phyloP scores from a whole-genome alignment of 2,113 vertebrate species.

The Dendropsophus ebraccatus region DNA sequence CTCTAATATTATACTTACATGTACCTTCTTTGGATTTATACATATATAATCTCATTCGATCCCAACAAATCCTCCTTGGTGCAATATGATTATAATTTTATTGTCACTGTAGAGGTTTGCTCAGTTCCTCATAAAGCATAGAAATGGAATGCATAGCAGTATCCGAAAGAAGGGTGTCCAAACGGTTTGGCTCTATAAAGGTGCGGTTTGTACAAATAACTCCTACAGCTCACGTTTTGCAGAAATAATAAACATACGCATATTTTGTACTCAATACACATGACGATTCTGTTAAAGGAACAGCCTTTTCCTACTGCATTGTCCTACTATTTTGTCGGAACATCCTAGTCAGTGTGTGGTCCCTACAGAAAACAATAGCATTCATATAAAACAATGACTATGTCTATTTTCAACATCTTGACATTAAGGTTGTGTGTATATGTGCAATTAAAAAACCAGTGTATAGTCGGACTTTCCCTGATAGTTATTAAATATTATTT shows the following conservation, averaged over 20 bases:
- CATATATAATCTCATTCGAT: too few relatives aligned
- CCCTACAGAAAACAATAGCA: constrained; percentile 11
- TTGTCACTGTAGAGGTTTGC: too few relatives aligned
- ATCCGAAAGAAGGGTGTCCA: too few relatives aligned
- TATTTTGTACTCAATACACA: background rate
- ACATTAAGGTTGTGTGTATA: background rate
- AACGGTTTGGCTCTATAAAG: background rate
- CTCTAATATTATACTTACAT: too few relatives aligned
- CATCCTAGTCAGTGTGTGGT: constrained; percentile 27
- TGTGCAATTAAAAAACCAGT: background rate
- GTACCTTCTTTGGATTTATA: too few relatives aligned
- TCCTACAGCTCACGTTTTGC: background rate
- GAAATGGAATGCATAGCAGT: too few relatives aligned
- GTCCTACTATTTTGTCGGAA: background rate
- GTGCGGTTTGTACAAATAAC: background rate
- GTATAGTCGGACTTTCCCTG: background rate
- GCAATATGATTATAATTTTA: too few relatives aligned
- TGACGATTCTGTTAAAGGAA: background rate
- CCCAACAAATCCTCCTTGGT: too few relatives aligned
- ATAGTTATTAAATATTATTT: background rate
- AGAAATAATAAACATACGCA: constrained; percentile 12
- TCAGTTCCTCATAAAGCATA: too few relatives aligned
- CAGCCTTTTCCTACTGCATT: background rate
- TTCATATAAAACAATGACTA: background rate
- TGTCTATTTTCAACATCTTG: background rate